A percentile compares a stretch with the other conserved stretches of the same genome.
These are phyloP conservation scores for Ctenochaetus hawaiiensis DNA, from an alignment of 2,797 vertebrate species.

Conservation along the genomic window DNA sequence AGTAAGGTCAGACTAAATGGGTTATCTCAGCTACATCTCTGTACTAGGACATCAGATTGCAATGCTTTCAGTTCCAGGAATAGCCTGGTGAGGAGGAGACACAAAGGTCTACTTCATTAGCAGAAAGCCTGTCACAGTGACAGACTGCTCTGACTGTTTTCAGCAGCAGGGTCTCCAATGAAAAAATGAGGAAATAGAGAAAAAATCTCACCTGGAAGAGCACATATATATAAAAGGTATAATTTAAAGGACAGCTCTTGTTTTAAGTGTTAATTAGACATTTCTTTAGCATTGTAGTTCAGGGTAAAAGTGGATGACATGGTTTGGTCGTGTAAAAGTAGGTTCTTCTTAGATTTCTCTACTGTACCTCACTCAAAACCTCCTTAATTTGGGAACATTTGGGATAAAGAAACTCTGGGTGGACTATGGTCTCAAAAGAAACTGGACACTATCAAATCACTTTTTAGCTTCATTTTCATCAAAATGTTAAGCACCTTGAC, in stretches of 20 bases:
- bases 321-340: neutral
- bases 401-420: neutral
- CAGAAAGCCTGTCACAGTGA: conserved; percentile 57
- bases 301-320: neutral
- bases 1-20: conserved; percentile 62
- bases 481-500: neutral
- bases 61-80: conserved; percentile 71
- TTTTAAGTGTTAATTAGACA: conserved; percentile 18
- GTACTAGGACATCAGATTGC: conserved; percentile 58
- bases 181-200: conserved; percentile 34
- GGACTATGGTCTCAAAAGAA: neutral
- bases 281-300: neutral
- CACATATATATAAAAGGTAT: conserved; percentile 11
- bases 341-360: neutral
- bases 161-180: conserved; percentile 34
- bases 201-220: conserved; percentile 20
- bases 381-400: too few relatives aligned
- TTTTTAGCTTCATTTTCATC: neutral
- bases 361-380: neutral
- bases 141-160: conserved; percentile 47
- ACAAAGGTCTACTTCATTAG: conserved; percentile 73
- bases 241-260: neutral
- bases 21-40: conserved; percentile 64
- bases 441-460: neutral
- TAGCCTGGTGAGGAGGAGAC: conserved; percentile 55